These are phyloP conservation scores for Calliopum simillimum DNA, from an alignment of 2,888 invertebrate genomes.

Conservation along the genomic window DNA sequence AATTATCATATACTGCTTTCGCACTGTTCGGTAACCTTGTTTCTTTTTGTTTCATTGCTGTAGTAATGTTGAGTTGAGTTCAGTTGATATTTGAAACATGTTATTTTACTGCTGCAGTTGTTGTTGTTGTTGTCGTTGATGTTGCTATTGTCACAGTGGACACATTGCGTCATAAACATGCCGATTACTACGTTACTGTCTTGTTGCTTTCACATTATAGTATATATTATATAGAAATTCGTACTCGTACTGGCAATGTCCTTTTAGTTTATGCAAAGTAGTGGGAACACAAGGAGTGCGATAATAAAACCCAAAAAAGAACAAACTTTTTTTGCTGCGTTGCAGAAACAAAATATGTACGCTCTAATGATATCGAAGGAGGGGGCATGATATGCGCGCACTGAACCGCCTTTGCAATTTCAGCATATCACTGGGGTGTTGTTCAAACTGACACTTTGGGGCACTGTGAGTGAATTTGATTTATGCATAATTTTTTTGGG, in stretches of 20 bases:
- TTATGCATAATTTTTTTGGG: constrained; percentile 1
- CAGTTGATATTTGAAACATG: not conserved
- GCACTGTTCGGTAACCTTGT: not conserved
- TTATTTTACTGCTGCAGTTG: not conserved
- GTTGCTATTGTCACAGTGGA: not conserved
- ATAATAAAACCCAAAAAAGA: constrained; percentile 1
- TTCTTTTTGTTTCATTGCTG: not conserved
- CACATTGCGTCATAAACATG: not conserved
- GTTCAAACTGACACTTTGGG: too few relatives aligned
- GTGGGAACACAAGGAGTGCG: not conserved
- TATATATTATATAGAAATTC: too few relatives aligned
- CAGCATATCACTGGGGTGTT: too few relatives aligned
- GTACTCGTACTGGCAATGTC: constrained; percentile 8
- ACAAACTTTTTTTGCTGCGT: constrained; percentile 1
- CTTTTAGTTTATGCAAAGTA: constrained; percentile 28
- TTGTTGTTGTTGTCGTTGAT: not conserved
- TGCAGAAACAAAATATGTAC: too few relatives aligned
- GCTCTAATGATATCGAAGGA: not conserved
- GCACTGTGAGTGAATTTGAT: too few relatives aligned
- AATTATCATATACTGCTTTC: not conserved
- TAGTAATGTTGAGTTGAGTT: too few relatives aligned
- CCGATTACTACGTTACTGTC: constrained; percentile 7
- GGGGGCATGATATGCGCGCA: too few relatives aligned
- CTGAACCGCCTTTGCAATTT: too few relatives aligned
- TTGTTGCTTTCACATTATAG: not conserved